A percentile compares a stretch with the other conserved stretches of the same genome.
phyloP scores from a whole-genome alignment of 2,113 vertebrate genomes.

The Dicentrarchus labrax region DNA sequence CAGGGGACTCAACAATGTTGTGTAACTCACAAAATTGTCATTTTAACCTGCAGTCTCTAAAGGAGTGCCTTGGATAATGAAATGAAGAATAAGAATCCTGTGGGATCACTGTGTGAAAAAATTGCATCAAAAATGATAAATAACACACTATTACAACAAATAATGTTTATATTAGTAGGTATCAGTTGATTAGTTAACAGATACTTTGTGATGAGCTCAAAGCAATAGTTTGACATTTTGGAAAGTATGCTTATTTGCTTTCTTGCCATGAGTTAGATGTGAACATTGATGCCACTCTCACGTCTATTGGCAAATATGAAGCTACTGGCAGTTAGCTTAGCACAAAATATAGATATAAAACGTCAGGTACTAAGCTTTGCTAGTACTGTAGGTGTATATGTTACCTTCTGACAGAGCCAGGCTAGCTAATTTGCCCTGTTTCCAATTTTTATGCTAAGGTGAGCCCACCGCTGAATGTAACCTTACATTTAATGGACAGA shows the following conservation, averaged over 20 bases:
- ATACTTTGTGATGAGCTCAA: too few relatives aligned
- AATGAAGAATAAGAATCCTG: not conserved
- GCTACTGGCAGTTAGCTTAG: not conserved
- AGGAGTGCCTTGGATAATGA: not conserved
- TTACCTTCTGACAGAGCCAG: not conserved
- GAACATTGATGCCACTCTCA: not conserved
- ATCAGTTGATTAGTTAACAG: not conserved
- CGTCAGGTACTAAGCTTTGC: not conserved
- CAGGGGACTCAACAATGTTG: not conserved
- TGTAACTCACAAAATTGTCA: slow-evolving; percentile 11
- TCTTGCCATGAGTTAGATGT: not conserved
- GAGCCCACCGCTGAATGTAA: not conserved
- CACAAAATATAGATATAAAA: not conserved
- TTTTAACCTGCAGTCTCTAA: not conserved
- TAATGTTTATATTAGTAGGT: too few relatives aligned
- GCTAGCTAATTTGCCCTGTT: not conserved
- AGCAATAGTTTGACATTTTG: not conserved
- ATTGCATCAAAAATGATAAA: not conserved
- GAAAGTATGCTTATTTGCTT: not conserved
- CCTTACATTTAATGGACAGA: not conserved
- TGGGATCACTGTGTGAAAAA: too few relatives aligned
- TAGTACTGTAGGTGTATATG: too few relatives aligned
- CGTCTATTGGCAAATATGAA: not conserved
- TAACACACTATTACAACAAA: too few relatives aligned
- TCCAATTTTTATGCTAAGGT: not conserved